Base-by-base conservation (phyloP, 2,797 vertebrate species). In the Zalophus californianus region DNA sequence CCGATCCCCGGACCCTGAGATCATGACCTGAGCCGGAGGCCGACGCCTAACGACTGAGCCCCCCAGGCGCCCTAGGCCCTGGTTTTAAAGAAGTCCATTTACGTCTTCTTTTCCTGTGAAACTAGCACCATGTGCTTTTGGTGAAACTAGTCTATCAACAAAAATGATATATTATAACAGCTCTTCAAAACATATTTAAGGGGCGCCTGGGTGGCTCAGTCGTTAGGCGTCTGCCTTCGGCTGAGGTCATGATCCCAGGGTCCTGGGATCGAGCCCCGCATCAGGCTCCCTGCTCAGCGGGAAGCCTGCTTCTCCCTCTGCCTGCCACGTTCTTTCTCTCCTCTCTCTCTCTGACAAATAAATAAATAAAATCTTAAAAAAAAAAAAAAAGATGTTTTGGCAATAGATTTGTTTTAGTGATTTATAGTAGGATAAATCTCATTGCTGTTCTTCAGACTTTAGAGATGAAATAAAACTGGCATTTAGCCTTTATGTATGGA, bases 371-470 rank as follows among this genome's bases (percentile, higher is more conserved):
- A 44, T 44, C 44, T 44, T 44, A 1, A 44, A 44, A 44, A 44
- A 44, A n/a, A 44, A 41, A 44, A 44, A 44, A 44, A 44, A 62
- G n/a, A 88, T 88, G 18, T 58, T 95, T 97, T 91, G 93, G 72
- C 85, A 72, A 82, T 85, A 38, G 20, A 80, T 90, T 96, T 73
- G 32, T 68, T 86, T 91, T 91, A 68, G 73, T 70, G 52, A 80
- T 85, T 94, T 73, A 32, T 62, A 60, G 97, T 97, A 94, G 52
- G 54, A 79, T 95, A 96, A 97, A 94, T 97, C 87, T 91, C 0
- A 0, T 86, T 97, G 50, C 38, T 12, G 7, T 87, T 93, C 72
- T 11, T 82, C 87, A 94, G 38, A 94, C 13, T 23, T 82, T 62
- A 50, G 27, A 93, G 41, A 79, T 90, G 48, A 97, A 95, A 86